These are phyloP conservation scores for Calcarius lapponicus DNA, from an alignment of 2,797 vertebrate genomes.

Conservation along the genomic window DNA sequence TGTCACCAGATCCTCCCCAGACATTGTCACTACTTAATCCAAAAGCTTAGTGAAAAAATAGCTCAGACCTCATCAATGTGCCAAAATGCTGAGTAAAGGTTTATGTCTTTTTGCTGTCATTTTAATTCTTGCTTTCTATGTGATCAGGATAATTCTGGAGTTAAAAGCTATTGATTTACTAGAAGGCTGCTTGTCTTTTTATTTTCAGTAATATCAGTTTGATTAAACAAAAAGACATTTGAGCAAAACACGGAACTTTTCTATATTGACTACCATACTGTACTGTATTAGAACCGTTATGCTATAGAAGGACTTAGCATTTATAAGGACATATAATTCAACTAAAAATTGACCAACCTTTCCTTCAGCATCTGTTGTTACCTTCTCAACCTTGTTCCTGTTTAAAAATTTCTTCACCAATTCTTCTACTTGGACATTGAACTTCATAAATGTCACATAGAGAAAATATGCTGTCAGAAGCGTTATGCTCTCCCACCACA, in stretches of 20 bases:
- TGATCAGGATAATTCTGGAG: not conserved
- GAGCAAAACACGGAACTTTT: not conserved
- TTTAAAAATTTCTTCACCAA: constrained; percentile 86
- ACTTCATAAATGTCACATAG: constrained; percentile 99
- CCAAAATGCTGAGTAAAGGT: constrained; percentile 25
- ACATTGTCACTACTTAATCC: not conserved
- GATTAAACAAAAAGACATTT: not conserved
- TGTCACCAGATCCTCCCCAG: not conserved
- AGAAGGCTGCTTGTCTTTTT: not conserved
- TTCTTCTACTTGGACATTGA: constrained; percentile 87
- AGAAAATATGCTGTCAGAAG: constrained; percentile 86
- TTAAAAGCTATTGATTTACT: constrained; percentile 11
- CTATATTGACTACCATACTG: not conserved
- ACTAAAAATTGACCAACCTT: constrained; percentile 86
- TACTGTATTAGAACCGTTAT: not conserved
- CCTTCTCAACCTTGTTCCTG: constrained; percentile 96
- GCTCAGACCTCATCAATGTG: not conserved
- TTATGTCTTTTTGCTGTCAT: not conserved
- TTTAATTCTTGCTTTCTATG: not conserved
- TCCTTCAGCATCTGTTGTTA: constrained; percentile 82
- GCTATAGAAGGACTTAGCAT: not conserved
- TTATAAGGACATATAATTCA: not conserved
- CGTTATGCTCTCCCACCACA: constrained; percentile 89
- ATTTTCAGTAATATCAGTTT: not conserved
- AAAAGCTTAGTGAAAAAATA: constrained; percentile 5